phyloP scores from a whole-genome alignment of 2,888 invertebrate species.

The Drosophila neonasuta region DNA sequence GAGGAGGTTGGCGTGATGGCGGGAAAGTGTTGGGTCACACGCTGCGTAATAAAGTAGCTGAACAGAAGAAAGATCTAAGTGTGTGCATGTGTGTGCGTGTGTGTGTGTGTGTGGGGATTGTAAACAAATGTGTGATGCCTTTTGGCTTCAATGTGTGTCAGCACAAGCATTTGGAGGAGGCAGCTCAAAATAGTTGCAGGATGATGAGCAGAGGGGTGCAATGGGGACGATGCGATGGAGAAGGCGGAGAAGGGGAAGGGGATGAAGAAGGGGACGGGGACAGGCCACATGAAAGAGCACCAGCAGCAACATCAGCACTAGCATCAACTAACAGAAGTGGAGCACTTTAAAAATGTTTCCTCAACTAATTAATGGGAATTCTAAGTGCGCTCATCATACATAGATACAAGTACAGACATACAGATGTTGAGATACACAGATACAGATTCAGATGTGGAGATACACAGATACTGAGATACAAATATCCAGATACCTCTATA shows the following conservation, averaged over 20 bases:
- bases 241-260: not conserved
- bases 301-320: constrained; percentile 21
- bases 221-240: constrained; percentile 8
- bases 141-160: constrained; percentile 59
- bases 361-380: constrained; percentile 64
- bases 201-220: constrained; percentile 42
- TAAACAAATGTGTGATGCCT: constrained; percentile 49
- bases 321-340: constrained; percentile 41
- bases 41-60: constrained; percentile 47
- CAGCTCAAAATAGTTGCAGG: constrained; percentile 66
- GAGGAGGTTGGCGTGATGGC: not conserved
- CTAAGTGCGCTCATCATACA: constrained; percentile 48
- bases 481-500: not conserved
- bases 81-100: constrained; percentile 3
- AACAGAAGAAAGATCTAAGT: constrained; percentile 10
- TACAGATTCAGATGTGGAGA: too few relatives aligned
- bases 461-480: too few relatives aligned
- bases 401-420: not conserved
- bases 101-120: constrained; percentile 25
- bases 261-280: constrained; percentile 1
- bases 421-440: too few relatives aligned
- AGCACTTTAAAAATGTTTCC: constrained; percentile 62
- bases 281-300: constrained; percentile 43
- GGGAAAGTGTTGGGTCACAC: constrained; percentile 23
- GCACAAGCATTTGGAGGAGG: constrained; percentile 25